Evolutionary conservation across 2,888 invertebrate species (phyloP), one percentile per base, ranked within the genome.

Genomic region (Limenitis camilla): DNA sequence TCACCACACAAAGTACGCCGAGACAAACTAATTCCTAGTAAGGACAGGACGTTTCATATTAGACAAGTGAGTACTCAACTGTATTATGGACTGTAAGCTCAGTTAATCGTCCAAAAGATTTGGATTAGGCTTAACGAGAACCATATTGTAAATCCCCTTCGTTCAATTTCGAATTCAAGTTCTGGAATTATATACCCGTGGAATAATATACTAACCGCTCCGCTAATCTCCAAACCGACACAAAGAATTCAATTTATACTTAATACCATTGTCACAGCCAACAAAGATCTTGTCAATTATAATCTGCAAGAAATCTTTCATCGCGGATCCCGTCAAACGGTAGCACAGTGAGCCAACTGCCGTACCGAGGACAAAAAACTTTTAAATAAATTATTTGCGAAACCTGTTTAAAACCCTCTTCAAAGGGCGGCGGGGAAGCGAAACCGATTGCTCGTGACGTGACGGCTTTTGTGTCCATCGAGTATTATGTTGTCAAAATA

Each of bases 401-500:
- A 84, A 85, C 83, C 83, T 78, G 82, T 75, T 81, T 71, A 63
- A 74, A 73, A 81, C 83, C 84, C 85, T 81, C 73, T 74, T 82
- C 79, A 80, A 82, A 79, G 76, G 77, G 80, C 80, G 76, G 77
- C 71, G 74, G 73, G 78, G 78, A 83, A 82, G 74, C 79, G 82
- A 84, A 81, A 78, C 84, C 84, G 83, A 86, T 86, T 82, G 82
- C 74, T 78, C 76, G 81, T 84, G 86, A 86, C 85, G 78, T 81
- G 81, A 78, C 76, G 76, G 74, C 79, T 76, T 83, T 86, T 85
- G 85, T 86, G 79, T 78, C 80, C 77, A 74, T 76, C 74, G 75
- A 82, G 85, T 84, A 85, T 86, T 87, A 86, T 82, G 85, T 81
- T 86, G 86, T 87, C 87, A 87, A 87, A 87, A 87, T 86, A 87